Evolutionary conservation across 2,797 vertebrate species (phyloP).

Genomic region (Hozukius guyotensis): DNA sequence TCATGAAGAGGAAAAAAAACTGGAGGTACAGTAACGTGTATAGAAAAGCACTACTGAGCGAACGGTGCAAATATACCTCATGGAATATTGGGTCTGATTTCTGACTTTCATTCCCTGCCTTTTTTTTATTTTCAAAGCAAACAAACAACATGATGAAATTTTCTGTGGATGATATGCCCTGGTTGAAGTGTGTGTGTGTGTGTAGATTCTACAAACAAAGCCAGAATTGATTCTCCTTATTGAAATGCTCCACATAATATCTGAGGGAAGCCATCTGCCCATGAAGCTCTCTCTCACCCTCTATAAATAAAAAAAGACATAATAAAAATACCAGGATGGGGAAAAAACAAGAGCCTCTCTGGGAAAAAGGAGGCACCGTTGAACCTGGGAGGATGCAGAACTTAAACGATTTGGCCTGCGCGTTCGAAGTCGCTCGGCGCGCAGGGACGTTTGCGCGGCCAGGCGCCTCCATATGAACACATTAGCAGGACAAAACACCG

Average conservation of each 20-base stretch:
- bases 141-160: conserved; percentile 69
- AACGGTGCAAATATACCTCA: background rate
- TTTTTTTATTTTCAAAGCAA: conserved; percentile 46
- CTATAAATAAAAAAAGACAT: conserved; percentile 51
- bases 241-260: conserved; percentile 66
- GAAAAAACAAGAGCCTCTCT: background rate
- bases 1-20: conserved; percentile 11
- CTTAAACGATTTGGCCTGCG: conserved; percentile 42
- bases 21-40: conserved; percentile 12
- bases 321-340: conserved; percentile 4
- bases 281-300: conserved; percentile 28
- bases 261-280: conserved; percentile 46
- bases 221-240: conserved; percentile 64
- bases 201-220: conserved; percentile 64
- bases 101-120: conserved; percentile 32
- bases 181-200: conserved; percentile 23
- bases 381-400: conserved; percentile 16
- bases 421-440: background rate
- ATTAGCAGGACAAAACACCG: conserved; percentile 63
- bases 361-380: conserved; percentile 9
- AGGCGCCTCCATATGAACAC: conserved; percentile 49
- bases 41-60: conserved; percentile 22
- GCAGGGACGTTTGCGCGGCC: conserved; percentile 38
- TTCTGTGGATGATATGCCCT: conserved; percentile 55
- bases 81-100: conserved; percentile 25